Evolutionary conservation across 2,113 vertebrate genomes (phyloP), one percentile per base, ranked within the genome.

Genomic region (Gadus chalcogrammus): DNA sequence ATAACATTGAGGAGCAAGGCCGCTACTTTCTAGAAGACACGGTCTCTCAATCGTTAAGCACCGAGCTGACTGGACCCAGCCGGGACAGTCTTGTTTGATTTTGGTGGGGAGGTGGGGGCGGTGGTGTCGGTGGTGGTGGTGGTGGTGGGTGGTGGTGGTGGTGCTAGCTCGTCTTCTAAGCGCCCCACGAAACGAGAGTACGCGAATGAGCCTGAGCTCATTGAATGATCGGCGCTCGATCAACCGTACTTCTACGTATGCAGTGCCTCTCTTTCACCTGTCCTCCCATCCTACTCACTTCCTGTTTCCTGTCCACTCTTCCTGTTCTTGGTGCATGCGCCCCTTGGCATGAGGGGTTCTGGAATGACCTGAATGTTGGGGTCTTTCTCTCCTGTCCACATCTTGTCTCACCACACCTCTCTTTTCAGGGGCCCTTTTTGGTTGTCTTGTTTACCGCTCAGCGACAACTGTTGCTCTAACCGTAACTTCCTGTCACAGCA

Each of bases 281-380:
- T 87, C 79, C 82, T 78, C 66, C 56, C 71, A 72, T 66, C 56
- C 64, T 61, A 20, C 31, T 64, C 64, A 67, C 42, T 78, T 82
- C 73, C 75, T 75, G 70, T 84, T 79, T 71, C 74, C 73, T 67
- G 70, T 83, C 75, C 9, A 48, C 42, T 73, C 63, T 71, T 85
- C 69, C 75, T 75, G 79, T 89, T 73, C 81, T 79, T 73, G 79
- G 70, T 91, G 92, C 92, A 93, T 91, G 92, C 76, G 88, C 70
- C 55, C n/a, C 55, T 79, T 90, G 83, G 91, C 90, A 92, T 92
- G 91, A 81, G 71, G 79, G 67, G 42, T 48, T 79, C 79, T 76
- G 77, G 82, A 84, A 77, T 88, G 86, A 75, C 79, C 42, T 48
- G 42, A 48, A 48, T 48, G 42, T 48, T 13, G 42, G 42, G 42